These are phyloP conservation scores for Drosophila maculinotata DNA, from an alignment of 2,888 invertebrate genomes.

Conservation along the genomic window DNA sequence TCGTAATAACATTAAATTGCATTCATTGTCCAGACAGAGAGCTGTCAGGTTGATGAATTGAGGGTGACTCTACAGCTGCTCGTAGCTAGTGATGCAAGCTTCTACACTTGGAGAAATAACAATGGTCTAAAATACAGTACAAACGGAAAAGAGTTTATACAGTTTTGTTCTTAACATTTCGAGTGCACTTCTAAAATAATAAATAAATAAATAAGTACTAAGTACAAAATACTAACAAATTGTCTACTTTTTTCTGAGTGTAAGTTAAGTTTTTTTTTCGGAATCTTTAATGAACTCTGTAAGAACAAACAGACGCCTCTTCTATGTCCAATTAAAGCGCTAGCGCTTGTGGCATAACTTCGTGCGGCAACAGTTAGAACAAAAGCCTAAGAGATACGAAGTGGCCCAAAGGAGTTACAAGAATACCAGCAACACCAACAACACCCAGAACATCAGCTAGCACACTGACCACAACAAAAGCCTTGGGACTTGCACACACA, in stretches of 20 bases:
- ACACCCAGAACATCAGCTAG: conserved; percentile 19
- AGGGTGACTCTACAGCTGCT: conserved; percentile 5
- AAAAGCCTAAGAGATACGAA: conserved; percentile 59
- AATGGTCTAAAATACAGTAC: too few relatives aligned
- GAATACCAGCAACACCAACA: conserved; percentile 15
- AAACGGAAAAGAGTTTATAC: too few relatives aligned
- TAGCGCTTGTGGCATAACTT: conserved; percentile 26
- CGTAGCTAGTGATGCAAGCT: background rate
- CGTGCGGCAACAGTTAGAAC: conserved; percentile 61
- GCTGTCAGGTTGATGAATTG: conserved; percentile 35
- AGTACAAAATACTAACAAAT: too few relatives aligned
- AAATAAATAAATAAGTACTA: too few relatives aligned
- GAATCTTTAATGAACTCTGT: conserved; percentile 31
- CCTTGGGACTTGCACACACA: conserved; percentile 54
- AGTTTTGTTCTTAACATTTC: too few relatives aligned
- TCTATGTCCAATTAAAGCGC: conserved; percentile 54
- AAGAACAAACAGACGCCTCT: conserved; percentile 48
- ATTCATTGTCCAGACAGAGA: conserved; percentile 50
- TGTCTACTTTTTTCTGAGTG: too few relatives aligned
- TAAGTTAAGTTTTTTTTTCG: background rate
- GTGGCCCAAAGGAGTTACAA: conserved; percentile 50
- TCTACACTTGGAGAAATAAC: too few relatives aligned
- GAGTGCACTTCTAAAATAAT: too few relatives aligned
- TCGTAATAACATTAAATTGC: conserved; percentile 72
- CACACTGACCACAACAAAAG: conserved; percentile 71